A percentile compares a stretch with the other conserved stretches of the same genome.
These are phyloP conservation scores for Leucopternis melanops DNA, from an alignment of 2,113 vertebrate genomes.

Conservation along the genomic window DNA sequence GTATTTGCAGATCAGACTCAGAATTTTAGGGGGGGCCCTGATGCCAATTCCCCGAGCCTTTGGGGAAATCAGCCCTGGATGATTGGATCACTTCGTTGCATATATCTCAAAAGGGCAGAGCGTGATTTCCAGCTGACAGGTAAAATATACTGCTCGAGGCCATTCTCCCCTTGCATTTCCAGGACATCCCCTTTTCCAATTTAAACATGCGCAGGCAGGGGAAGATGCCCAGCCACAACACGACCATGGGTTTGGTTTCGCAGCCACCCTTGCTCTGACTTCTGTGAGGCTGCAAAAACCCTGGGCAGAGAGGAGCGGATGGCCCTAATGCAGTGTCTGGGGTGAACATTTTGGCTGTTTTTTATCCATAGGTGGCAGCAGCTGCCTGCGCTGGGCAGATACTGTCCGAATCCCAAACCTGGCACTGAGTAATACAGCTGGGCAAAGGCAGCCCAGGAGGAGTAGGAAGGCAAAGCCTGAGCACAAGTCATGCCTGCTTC, in stretches of 20 bases:
- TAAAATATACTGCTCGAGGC: background rate
- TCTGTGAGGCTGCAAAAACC: background rate
- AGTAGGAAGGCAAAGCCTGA: background rate
- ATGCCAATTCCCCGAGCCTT: background rate
- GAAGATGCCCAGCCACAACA: background rate
- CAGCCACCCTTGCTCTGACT: background rate
- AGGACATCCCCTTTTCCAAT: background rate
- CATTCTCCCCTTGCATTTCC: background rate
- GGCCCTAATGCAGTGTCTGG: background rate
- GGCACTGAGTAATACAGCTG: background rate
- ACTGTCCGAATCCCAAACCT: background rate
- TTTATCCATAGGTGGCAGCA: constrained; percentile 55
- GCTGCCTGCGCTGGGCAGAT: background rate
- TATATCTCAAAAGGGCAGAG: background rate
- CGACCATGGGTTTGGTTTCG: background rate
- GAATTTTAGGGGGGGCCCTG: background rate
- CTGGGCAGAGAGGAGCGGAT: no score
- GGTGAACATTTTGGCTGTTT: background rate
- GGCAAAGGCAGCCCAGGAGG: background rate
- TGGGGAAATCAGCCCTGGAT: background rate
- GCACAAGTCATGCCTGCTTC: background rate
- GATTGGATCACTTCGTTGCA: background rate
- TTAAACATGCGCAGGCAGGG: background rate
- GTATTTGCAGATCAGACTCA: background rate
- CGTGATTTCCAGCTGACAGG: background rate